These are phyloP conservation scores for Andrena fulva DNA, from an alignment of 2,888 invertebrate species.

Conservation along the genomic window DNA sequence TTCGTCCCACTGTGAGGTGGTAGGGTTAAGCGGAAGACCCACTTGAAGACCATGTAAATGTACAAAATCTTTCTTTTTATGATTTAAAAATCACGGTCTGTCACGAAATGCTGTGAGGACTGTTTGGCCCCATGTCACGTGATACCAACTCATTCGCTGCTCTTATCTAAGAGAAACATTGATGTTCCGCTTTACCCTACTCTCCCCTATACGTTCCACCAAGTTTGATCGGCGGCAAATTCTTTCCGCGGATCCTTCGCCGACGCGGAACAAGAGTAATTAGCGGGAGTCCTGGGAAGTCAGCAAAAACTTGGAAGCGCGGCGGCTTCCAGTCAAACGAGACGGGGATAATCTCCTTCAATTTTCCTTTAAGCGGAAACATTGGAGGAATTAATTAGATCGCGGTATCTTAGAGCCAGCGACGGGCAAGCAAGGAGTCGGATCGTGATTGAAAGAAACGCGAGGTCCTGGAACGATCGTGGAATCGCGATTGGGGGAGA, in stretches of 20 bases:
- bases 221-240: neutral
- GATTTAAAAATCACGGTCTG: no score
- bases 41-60: no score
- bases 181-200: no score
- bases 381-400: conserved; percentile 27
- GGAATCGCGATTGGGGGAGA: no score
- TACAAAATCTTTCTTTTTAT: no score
- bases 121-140: no score
- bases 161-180: no score
- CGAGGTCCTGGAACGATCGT: no score
- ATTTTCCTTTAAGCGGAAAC: conserved; percentile 19
- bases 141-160: no score
- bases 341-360: conserved; percentile 11
- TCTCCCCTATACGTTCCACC: neutral
- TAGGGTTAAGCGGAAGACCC: no score
- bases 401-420: neutral
- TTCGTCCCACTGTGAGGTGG: no score
- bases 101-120: no score
- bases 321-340: neutral
- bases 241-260: neutral
- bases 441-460: neutral
- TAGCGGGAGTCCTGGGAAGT: conserved; percentile 6
- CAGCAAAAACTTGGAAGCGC: neutral
- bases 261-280: conserved; percentile 13
- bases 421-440: neutral